These are phyloP conservation scores for Peromyscus melanophrys DNA, from an alignment of 2,797 vertebrate genomes.

Conservation along the genomic window DNA sequence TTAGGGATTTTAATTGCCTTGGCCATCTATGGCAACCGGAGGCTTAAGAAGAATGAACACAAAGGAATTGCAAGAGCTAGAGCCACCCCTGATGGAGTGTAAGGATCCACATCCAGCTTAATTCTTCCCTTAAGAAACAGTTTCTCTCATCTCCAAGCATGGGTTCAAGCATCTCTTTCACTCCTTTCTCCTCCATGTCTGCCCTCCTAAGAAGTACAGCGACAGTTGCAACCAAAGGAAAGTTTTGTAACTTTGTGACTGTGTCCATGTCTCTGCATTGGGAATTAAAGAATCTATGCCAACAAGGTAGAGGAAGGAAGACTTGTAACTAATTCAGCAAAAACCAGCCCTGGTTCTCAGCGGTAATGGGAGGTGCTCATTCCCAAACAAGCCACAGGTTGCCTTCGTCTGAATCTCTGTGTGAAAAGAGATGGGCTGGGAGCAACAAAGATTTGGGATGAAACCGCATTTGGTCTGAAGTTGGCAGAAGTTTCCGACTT, in stretches of 20 bases:
- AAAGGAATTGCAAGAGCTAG: rapidly evolving
- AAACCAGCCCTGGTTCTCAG: background rate
- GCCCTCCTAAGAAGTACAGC: background rate
- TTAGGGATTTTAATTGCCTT: slow-evolving; percentile 71
- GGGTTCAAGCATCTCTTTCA: background rate
- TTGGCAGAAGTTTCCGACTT: background rate
- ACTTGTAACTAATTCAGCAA: background rate
- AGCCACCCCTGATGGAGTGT: background rate
- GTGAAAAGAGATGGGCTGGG: background rate
- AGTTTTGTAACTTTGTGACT: background rate
- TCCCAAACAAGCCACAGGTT: background rate
- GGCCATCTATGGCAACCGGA: slow-evolving; percentile 70
- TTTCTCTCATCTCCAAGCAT: background rate
- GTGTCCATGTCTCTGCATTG: background rate
- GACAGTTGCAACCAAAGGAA: background rate
- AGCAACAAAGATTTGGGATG: background rate
- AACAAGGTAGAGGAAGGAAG: background rate
- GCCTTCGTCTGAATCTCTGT: background rate
- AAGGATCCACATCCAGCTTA: background rate
- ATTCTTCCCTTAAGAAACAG: background rate
- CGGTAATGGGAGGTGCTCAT: background rate
- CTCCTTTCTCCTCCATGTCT: background rate
- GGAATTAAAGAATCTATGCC: background rate
- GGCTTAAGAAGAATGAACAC: slow-evolving; percentile 74
- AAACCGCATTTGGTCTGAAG: background rate